Base-by-base conservation (phyloP, 2,888 invertebrate genomes). In the Parnassius smintheus region DNA sequence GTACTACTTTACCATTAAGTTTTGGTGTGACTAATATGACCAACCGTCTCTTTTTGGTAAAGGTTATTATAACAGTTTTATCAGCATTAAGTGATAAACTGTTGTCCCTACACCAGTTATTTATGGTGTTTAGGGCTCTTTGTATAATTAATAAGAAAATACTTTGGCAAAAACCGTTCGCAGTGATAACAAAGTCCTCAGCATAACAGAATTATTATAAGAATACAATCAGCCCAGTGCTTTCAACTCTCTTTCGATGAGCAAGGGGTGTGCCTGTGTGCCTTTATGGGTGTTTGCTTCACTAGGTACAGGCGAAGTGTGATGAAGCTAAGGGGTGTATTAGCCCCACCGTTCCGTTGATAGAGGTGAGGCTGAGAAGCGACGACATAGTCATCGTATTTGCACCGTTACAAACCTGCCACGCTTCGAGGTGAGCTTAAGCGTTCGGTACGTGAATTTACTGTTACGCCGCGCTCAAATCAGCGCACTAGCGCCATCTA, bases 321-420 rank as follows among this genome's bases (percentile, higher is more conserved):
- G 86, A 88, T 88, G 86, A 87, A 82, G 87, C 85, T 88, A 88
- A 88, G 87, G 88, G 88, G 88, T 88, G 88, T 87, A 84, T 74
- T 82, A 81, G 84, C 86, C 75, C 75, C 77, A 72, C 76, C 85
- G 84, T 83, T 81, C 74, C 80, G 83, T 82, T 78, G 78, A 76
- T 75, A 83, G 82, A 80, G 88, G 88, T 88, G 88, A 86, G 80
- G 88, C 77, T 70, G 77, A 73, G 76, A 75, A 70, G 62, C 65
- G 61, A 66, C 72, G 76, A 75, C 72, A 78, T 78, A 77, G 75
- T 73, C 72, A 53, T 54, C 62, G 65, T 76, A 65, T 78, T 76
- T 75, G 78, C 80, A 76, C 83, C 82, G 86, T 83, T 85, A 88
- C 87, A 85, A 84, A 77, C 81, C 80, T 80, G 77, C 82, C 80